Base-by-base conservation (phyloP, 2,113 vertebrate species). In the Psilopsiagon aurifrons region DNA sequence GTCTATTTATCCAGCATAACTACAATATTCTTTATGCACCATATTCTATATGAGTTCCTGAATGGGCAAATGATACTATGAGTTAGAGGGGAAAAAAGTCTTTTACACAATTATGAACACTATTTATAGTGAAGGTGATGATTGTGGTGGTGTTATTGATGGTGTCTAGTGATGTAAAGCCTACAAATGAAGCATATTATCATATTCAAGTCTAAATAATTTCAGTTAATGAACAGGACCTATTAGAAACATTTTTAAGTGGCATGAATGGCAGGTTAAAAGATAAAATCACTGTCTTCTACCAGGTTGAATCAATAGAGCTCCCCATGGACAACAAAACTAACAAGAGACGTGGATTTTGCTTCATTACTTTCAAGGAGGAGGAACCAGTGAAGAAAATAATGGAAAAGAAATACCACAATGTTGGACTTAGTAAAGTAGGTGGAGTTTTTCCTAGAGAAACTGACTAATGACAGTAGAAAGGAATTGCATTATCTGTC, bases 331-430 rank as follows among this genome's bases (percentile, higher is more conserved):
- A 99, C 97, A 99, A 99, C 97, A 99, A 99, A 98, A 99, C 99
- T n/a, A 99, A 99, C 97, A 99, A 99, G 97, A 98, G 99, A 46
- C 98, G 99, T 98, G 99, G 99, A 33, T 99, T 99, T 98, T 99
- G 99, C 97, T 99, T 99, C 97, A 99, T 99, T 95, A 99, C 99
- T 15, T 99, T 99, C 97, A 99, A 98, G 96, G 99, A 99, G 70
- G 99, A 99, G 90, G 99, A 99, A 27, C 98, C 99, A 66, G 99
- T 99, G 31, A 99, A 99, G 97, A 99, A 98, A 90, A 99, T 99
- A 94, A 99, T 99, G 99, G 99, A 99, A 97, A 99, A 99, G 95
- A 99, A 99, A 97, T 99, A 99, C 93, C 99, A 99, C 97, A 99
- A 99, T 74, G 99, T 99, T 91, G 99, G 99, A 86, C 98, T 99